Evolutionary conservation across 2,797 vertebrate species (phyloP).

Genomic region (Brotula barbata): DNA sequence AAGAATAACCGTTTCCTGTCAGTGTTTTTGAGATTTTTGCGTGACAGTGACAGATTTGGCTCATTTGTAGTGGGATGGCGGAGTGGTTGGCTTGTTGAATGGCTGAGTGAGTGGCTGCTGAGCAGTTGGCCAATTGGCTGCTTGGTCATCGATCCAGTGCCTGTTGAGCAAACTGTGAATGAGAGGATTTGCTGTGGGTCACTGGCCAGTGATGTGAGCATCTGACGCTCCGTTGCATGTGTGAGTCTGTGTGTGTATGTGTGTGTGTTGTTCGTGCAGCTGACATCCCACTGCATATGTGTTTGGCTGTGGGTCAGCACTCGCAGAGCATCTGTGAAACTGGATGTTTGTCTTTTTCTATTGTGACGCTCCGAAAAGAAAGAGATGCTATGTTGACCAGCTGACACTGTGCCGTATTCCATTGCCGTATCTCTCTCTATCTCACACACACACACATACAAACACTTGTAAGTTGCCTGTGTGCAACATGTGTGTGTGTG

Average conservation of each 20-base stretch:
- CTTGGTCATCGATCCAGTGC: constrained; percentile 52
- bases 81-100: constrained; percentile 4
- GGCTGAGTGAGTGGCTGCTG: constrained; percentile 9
- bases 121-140: constrained; percentile 56
- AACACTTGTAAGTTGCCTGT: constrained; percentile 21
- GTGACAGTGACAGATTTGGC: background rate
- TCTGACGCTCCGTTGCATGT: constrained; percentile 32
- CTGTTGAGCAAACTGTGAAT: constrained; percentile 62
- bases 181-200: constrained; percentile 68
- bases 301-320: constrained; percentile 40
- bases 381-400: constrained; percentile 44
- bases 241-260: constrained; percentile 22
- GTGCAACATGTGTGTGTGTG: background rate
- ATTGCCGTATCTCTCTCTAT: constrained; percentile 15
- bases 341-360: constrained; percentile 27
- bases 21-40: no score
- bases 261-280: constrained; percentile 21
- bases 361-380: constrained; percentile 29
- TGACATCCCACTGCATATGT: constrained; percentile 40
- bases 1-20: no score
- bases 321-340: constrained; percentile 56
- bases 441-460: constrained; percentile 17
- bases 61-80: constrained; percentile 7
- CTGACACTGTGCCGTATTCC: constrained; percentile 39
- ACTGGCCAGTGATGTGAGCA: constrained; percentile 53